Conservation (phyloP, 1,140 invertebrate species). For the Atta cephalotes region DNA sequence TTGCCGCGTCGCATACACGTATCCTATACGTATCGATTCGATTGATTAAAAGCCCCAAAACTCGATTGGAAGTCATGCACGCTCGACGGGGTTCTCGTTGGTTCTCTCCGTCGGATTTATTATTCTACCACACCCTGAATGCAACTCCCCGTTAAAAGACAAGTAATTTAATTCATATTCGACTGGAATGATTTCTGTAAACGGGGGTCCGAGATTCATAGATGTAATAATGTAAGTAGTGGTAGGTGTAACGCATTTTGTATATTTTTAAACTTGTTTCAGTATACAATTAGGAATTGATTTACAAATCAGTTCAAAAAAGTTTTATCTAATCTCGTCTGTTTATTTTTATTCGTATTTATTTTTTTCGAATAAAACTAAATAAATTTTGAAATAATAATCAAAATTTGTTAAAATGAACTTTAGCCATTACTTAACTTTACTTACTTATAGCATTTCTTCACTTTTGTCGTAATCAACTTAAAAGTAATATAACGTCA, state of each 20-base stretch:
- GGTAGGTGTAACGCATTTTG: not conserved
- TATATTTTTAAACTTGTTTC: not conserved
- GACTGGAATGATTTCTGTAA: slow-evolving; percentile 24
- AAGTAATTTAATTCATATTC: slow-evolving; percentile 66
- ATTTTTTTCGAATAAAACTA: not conserved
- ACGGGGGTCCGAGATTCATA: not conserved
- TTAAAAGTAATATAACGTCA: too few relatives aligned
- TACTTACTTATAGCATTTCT: too few relatives aligned
- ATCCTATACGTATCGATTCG: slow-evolving; percentile 78
- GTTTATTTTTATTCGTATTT: not conserved
- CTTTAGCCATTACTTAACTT: not conserved
- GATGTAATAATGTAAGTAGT: slow-evolving; percentile 22
- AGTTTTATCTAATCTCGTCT: not conserved
- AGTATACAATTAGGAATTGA: not conserved
- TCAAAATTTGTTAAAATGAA: not conserved
- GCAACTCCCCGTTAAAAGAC: slow-evolving; percentile 30
- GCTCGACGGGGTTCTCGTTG: slow-evolving; percentile 62
- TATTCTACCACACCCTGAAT: slow-evolving; percentile 48
- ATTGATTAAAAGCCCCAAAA: slow-evolving; percentile 79
- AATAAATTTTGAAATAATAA: slow-evolving; percentile 1
- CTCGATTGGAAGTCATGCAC: slow-evolving; percentile 76
- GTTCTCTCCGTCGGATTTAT: slow-evolving; percentile 60
- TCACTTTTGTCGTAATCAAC: too few relatives aligned
- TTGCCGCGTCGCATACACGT: slow-evolving; percentile 65
- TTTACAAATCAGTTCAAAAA: not conserved